These are phyloP conservation scores for Apis cerana DNA, from an alignment of 1,140 invertebrate species.

Conservation along the genomic window DNA sequence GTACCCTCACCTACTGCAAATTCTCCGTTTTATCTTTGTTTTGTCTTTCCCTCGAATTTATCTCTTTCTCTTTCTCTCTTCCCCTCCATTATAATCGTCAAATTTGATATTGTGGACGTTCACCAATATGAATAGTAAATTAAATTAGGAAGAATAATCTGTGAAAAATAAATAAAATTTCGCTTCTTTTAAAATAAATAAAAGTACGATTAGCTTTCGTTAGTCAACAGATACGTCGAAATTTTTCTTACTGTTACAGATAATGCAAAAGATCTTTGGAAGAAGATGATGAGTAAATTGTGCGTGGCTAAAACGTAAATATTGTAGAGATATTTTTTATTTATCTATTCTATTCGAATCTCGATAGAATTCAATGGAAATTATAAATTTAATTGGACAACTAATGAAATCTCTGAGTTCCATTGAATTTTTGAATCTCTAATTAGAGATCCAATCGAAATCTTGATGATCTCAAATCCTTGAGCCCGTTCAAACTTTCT, in stretches of 20 bases:
- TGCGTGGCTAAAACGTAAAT: no score
- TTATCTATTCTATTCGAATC: not conserved
- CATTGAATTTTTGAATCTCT: not conserved
- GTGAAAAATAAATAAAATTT: no score
- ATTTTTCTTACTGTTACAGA: no score
- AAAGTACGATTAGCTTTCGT: no score
- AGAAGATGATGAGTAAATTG: no score
- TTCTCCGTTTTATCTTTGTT: not conserved
- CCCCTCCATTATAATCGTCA: not conserved
- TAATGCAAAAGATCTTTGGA: no score
- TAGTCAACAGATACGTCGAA: no score
- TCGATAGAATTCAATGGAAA: not conserved
- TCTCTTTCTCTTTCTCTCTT: not conserved
- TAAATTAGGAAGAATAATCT: no score
- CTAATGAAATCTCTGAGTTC: not conserved
- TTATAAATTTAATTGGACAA: not conserved
- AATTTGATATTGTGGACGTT: not conserved
- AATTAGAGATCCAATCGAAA: not conserved
- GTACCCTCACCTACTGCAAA: slow-evolving; percentile 1
- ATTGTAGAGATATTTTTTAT: no score
- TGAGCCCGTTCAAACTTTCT: not conserved
- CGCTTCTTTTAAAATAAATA: no score
- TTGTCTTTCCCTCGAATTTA: not conserved
- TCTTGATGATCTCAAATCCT: not conserved
- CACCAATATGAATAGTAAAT: no score